Conservation (phyloP, 2,888 invertebrate genomes). For the Hipparchia sbordonii region DNA sequence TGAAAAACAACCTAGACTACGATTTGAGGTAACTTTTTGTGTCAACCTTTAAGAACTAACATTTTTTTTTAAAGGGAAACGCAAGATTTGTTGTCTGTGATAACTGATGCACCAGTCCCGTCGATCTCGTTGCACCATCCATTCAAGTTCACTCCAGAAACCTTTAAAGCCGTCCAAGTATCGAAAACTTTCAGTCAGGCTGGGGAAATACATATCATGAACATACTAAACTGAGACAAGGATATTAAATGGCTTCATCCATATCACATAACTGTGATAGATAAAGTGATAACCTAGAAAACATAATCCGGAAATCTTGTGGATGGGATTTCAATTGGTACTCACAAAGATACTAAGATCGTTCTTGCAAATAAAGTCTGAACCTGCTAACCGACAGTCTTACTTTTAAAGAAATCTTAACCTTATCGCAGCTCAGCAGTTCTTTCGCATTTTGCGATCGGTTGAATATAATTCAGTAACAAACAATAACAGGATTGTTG, state of each 20-base stretch:
- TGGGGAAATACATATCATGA: no score
- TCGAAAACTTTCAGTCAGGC: no score
- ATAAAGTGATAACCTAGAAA: no score
- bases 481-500: no score
- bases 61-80: no score
- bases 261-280: no score
- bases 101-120: no score
- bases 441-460: background rate
- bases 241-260: background rate
- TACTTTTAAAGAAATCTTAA: background rate
- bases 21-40: slow-evolving; percentile 66
- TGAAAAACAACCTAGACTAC: slow-evolving; percentile 67
- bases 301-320: background rate
- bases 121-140: no score
- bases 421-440: background rate
- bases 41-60: background rate
- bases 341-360: background rate
- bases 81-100: no score
- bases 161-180: no score
- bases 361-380: background rate
- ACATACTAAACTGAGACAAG: background rate
- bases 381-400: background rate
- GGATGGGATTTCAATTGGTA: background rate
- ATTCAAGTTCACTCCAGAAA: no score
- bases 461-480: background rate